Percentiles rank a stretch among this genome's conserved stretches.
phyloP scores from a whole-genome alignment of 2,888 invertebrate genomes.

The Cheilosia vulpina region DNA sequence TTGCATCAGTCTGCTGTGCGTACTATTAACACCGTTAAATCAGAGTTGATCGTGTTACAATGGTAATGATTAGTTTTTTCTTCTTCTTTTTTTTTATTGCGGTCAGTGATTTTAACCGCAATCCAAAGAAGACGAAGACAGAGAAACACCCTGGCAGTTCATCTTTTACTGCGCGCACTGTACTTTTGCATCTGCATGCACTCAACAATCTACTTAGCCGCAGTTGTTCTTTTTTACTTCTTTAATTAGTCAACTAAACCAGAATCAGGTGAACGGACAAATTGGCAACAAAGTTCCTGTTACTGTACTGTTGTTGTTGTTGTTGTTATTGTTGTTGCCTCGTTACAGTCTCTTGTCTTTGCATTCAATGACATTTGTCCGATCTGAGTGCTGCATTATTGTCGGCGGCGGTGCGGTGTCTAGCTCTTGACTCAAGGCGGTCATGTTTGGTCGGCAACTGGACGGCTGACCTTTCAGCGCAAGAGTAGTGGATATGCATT shows the following conservation, averaged over 20 bases:
- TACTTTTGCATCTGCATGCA: constrained; percentile 18
- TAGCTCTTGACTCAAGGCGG: constrained; percentile 52
- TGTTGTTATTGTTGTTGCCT: constrained; percentile 13
- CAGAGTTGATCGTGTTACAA: constrained; percentile 52
- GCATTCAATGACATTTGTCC: constrained; percentile 38
- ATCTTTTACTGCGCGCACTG: constrained; percentile 20
- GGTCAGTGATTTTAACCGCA: constrained; percentile 62
- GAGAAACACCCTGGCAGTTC: constrained; percentile 20
- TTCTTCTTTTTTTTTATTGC: constrained; percentile 44
- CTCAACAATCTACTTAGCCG: constrained; percentile 3
- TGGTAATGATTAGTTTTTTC: constrained; percentile 46
- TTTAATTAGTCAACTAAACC: constrained; percentile 64
- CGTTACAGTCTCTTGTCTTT: constrained; percentile 26
- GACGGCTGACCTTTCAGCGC: constrained; percentile 55
- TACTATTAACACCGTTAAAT: constrained; percentile 61
- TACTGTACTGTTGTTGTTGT: constrained; percentile 19
- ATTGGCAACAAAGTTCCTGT: constrained; percentile 56
- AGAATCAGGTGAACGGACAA: constrained; percentile 36
- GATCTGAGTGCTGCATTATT: not conserved
- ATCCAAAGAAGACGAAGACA: constrained; percentile 2
- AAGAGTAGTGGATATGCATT: constrained; percentile 34
- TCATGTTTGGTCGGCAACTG: constrained; percentile 50
- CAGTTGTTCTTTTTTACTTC: constrained; percentile 10
- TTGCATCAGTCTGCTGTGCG: constrained; percentile 15
- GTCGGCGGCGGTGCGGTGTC: not conserved